phyloP scores from a whole-genome alignment of 2,113 vertebrate genomes.

The Oxygymnocypris stewartii region DNA sequence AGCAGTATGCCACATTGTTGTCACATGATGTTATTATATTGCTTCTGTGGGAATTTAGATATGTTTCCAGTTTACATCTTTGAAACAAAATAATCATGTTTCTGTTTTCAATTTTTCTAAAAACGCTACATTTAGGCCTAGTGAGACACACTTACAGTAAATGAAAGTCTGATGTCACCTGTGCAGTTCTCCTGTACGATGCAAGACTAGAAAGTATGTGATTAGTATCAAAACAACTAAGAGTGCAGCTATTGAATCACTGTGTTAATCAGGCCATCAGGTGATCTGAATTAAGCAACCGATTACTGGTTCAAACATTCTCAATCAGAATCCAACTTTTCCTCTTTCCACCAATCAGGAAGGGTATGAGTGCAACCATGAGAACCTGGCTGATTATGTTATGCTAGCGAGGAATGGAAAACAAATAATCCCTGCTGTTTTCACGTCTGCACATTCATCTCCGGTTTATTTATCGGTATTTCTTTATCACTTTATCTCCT shows the following conservation, averaged over 20 bases:
- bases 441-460: conserved; percentile 12
- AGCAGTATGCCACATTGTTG: not conserved
- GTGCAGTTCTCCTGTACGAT: not conserved
- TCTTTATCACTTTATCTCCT: conserved; percentile 8
- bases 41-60: not conserved
- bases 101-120: not conserved
- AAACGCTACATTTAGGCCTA: not conserved
- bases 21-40: not conserved
- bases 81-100: not conserved
- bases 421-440: conserved; percentile 33
- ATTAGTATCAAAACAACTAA: not conserved
- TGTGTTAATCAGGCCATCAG: not conserved
- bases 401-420: conserved; percentile 3
- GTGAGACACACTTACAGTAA: not conserved
- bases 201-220: not conserved
- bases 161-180: not conserved
- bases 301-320: not conserved
- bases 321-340: not conserved
- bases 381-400: conserved; percentile 9
- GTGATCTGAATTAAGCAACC: not conserved
- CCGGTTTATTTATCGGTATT: conserved; percentile 18
- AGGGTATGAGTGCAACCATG: conserved; percentile 3
- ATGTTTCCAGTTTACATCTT: not conserved
- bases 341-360: not conserved
- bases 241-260: not conserved